Evolutionary conservation across 2,888 invertebrate genomes (phyloP), one percentile per base, ranked within the genome.

Genomic region (Polyommatus iphigenia): DNA sequence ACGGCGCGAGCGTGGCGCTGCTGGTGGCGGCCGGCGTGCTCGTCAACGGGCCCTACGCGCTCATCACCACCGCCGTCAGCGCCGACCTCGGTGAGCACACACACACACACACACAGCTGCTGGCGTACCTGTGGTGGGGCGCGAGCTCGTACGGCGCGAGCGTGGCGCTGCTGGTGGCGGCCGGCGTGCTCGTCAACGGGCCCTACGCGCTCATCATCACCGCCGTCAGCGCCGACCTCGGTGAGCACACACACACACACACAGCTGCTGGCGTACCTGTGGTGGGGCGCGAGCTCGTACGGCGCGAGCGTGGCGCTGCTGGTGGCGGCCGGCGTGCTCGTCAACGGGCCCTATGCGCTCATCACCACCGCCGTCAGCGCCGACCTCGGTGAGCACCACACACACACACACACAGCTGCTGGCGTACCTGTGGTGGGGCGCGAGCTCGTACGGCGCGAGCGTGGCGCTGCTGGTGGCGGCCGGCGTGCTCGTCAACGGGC

Each of bases 341-440:
- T 99, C 0, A 99, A 99, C 91, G 99, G 99, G 0, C 99, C 99
- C 0, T 99, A 99, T 89, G 98, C 99, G 6, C 95, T 99, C 77
- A 99, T 99, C 86, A 99, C 99, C 3, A 99, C 99, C 0, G 98
- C 99, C 0, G 99, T 99, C 59, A 98, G 98, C 78, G 98, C 99
- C 0, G 85, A 24, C 24, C 24, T 24, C 24, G 24, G 24, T 24
- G 24, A 24, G 7, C 46, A 13, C 46, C 78, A 2, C 7, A 7
- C 29, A 71, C 15, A 20, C 20, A 50, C 46, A 50, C 50, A 13
- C 50, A 0, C 50, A 46, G n/a, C n/a, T n/a, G n/a, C n/a, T n/a
- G n/a, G n/a, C 97, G 32, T 98, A 98, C 88, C 96, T 98, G 87
- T 91, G 92, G 80, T 96, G 96, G 88, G 97, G 97, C 46, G 95